phyloP scores from a whole-genome alignment of 2,797 vertebrate genomes.

The Manis javanica region DNA sequence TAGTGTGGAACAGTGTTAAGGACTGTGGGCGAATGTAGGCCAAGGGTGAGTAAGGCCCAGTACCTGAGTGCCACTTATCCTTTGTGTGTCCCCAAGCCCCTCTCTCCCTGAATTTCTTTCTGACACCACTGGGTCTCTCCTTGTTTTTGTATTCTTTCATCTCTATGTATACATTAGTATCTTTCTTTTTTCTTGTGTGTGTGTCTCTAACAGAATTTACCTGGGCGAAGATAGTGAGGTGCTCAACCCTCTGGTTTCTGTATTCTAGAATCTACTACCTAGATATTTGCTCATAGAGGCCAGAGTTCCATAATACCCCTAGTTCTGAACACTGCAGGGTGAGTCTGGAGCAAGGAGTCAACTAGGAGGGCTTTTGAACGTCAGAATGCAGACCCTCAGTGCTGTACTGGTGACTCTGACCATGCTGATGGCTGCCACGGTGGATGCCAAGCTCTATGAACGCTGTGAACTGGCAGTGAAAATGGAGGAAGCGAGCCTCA shows the following conservation, averaged over 20 bases:
- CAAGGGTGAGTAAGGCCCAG: not conserved
- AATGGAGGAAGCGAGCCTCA: conserved; percentile 84
- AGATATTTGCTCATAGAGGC: conserved; percentile 54
- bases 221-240: not conserved
- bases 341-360: conserved; percentile 36
- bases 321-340: conserved; percentile 30
- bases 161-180: not conserved
- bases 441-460: conserved; percentile 75
- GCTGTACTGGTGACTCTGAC: not conserved
- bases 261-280: conserved; percentile 64
- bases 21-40: not conserved
- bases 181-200: conserved; percentile 10
- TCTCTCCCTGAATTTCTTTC: conserved; percentile 11
- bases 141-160: not conserved
- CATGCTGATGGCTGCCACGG: not conserved
- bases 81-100: not conserved
- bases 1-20: not conserved
- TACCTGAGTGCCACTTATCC: not conserved
- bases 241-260: not conserved
- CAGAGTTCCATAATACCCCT: conserved; percentile 59
- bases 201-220: not conserved
- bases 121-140: conserved; percentile 34
- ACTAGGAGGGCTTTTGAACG: not conserved
- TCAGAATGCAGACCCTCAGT: conserved; percentile 42
- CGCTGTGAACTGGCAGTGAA: conserved; percentile 86